phyloP scores from a whole-genome alignment of 2,113 vertebrate species.

The Sylvilagus bachmani region DNA sequence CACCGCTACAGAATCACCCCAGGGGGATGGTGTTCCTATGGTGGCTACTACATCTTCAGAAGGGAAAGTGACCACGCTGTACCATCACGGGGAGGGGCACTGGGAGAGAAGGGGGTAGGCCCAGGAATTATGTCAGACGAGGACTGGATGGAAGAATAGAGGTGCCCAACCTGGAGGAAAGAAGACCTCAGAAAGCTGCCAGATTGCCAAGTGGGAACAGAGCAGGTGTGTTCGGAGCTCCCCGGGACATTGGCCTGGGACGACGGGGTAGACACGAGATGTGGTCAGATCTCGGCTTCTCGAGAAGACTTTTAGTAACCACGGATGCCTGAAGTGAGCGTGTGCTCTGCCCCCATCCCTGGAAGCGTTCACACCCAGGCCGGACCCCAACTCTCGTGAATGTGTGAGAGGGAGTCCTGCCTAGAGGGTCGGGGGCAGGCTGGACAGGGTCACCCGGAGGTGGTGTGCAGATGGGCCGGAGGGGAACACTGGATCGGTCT shows the following conservation, averaged over 20 bases:
- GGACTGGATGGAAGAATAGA: background rate
- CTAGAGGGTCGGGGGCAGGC: background rate
- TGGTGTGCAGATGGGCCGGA: background rate
- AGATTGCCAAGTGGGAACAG: background rate
- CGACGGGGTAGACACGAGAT: background rate
- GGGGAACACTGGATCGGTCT: background rate
- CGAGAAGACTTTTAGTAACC: background rate
- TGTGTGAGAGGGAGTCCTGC: no score
- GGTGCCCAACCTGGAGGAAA: background rate
- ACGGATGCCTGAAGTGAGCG: background rate
- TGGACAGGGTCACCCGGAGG: background rate
- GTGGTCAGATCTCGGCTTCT: background rate
- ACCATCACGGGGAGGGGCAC: no score
- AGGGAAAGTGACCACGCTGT: background rate
- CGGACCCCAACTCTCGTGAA: background rate
- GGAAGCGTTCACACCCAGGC: background rate
- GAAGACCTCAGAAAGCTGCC: background rate
- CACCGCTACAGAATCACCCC: background rate
- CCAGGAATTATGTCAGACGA: accelerated
- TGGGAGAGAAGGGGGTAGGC: background rate
- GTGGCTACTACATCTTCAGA: background rate
- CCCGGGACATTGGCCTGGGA: background rate
- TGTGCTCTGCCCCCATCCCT: background rate
- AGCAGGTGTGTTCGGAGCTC: background rate
- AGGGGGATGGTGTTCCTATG: background rate